Percentiles rank a stretch among this genome's conserved stretches.
phyloP scores from a whole-genome alignment of 2,113 vertebrate genomes.

The Grus americana region DNA sequence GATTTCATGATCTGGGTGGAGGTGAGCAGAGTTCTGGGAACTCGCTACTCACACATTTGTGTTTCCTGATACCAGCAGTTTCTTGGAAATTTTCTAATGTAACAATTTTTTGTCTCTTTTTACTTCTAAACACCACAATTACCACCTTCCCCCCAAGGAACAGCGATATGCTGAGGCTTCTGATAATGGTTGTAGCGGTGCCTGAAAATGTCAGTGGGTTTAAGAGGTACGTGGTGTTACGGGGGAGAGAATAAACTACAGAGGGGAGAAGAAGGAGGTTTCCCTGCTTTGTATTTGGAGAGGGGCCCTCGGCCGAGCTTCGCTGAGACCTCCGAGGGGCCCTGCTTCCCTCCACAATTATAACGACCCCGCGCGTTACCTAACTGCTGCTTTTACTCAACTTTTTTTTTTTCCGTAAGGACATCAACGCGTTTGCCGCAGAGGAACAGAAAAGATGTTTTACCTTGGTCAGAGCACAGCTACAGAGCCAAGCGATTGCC shows the following conservation, averaged over 20 bases:
- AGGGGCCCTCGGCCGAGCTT: neutral
- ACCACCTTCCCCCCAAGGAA: neutral
- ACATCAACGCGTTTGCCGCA: neutral
- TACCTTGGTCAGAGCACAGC: neutral
- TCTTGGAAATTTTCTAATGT: neutral
- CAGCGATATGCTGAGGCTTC: neutral
- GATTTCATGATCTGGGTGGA: neutral
- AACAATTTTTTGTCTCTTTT: neutral
- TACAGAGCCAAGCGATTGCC: neutral
- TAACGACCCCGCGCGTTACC: rapidly evolving
- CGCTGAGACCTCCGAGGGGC: rapidly evolving
- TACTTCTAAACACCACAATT: neutral
- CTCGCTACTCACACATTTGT: neutral
- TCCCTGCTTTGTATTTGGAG: neutral
- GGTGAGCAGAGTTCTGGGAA: neutral
- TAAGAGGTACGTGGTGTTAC: neutral
- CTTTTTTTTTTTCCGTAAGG: neutral
- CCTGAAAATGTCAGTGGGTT: neutral
- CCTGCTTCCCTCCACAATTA: neutral
- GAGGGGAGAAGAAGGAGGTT: neutral
- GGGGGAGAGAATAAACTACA: neutral
- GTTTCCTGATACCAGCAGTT: neutral
- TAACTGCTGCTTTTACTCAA: neutral
- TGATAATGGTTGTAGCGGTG: neutral
- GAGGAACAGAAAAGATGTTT: neutral